These are phyloP conservation scores for Creontiades dilutus DNA, from an alignment of 2,888 invertebrate species.

Conservation along the genomic window DNA sequence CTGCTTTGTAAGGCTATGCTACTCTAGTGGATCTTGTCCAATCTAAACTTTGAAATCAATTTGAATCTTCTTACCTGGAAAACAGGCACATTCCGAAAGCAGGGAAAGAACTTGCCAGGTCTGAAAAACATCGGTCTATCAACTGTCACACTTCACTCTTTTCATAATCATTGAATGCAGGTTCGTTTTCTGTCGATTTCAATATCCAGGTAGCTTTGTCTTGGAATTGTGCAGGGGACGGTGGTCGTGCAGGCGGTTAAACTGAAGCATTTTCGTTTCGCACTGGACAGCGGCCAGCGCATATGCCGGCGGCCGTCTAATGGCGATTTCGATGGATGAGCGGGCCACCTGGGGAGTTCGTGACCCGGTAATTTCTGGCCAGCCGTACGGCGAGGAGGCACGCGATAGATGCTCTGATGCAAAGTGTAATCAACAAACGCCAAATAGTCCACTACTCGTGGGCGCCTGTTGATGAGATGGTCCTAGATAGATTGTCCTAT, in stretches of 20 bases:
- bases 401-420: constrained; percentile 11
- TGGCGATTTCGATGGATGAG: neutral
- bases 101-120: constrained; percentile 62
- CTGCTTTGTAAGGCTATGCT: too few species aligned
- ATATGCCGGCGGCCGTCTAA: neutral
- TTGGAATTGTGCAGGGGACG: too few species aligned
- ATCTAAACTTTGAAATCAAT: too few species aligned
- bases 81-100: constrained; percentile 41
- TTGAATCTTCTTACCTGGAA: constrained; percentile 44
- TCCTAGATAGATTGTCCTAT: neutral
- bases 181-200: too few species aligned
- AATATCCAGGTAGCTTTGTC: too few species aligned
- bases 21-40: too few species aligned
- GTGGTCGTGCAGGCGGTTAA: too few species aligned
- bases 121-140: constrained; percentile 50
- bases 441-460: neutral
- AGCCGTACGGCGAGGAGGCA: neutral
- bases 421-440: neutral
- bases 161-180: too few species aligned
- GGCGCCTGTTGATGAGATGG: constrained; percentile 26
- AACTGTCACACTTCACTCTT: too few species aligned
- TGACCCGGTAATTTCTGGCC: neutral
- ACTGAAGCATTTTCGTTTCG: neutral
- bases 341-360: neutral
- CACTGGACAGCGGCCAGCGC: neutral